Base-by-base conservation (phyloP, 2,888 invertebrate species). In the Steinernema hermaphroditum region DNA sequence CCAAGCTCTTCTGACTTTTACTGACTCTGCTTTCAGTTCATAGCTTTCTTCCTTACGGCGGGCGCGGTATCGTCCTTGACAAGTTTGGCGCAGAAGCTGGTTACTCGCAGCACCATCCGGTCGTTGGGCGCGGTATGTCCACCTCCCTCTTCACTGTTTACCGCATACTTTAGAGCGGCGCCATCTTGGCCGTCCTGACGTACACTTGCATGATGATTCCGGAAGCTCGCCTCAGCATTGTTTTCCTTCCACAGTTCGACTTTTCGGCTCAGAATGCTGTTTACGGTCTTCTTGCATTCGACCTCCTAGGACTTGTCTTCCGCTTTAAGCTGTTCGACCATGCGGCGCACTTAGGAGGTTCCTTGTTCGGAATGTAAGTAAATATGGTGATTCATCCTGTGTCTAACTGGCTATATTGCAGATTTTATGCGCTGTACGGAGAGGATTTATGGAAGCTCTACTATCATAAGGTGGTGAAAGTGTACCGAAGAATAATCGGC, bases 321-420 rank as follows among this genome's bases (percentile, higher is more conserved):
- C 91, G 93, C 50, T 98, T 96, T 94, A 92, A 91, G 87, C 90
- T 94, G 82, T 93, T 98, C 86, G 98, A 98, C 87, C 97, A 98
- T 88, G 96, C 96, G 0, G 96, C 95, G n/a, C 97, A 98, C 91
- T 91, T 98, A 77, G 95, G 96, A 22, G 97, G 97, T 41, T 92
- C 93, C 50, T 86, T 93, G 49, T 93, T 92, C 89, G 97, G 97
- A 89, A 91, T 96, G 69, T 78, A 22, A 72, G 75, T 72, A 49
- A 4, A 37, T 8, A 4, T 37, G 16, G 29, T 27, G 9, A 37
- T 37, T 34, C 24, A 16, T 24, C 14, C 19, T 29, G 9, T 8
- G n/a, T 68, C 41, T 68, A 34, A 29, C 24, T n/a, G n/a, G n/a
- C n/a, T n/a, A n/a, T n/a, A 6, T 37, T 69, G 27, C 19, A 69